Conservation (phyloP, 2,888 invertebrate species). For the Melinaea menophilus region DNA sequence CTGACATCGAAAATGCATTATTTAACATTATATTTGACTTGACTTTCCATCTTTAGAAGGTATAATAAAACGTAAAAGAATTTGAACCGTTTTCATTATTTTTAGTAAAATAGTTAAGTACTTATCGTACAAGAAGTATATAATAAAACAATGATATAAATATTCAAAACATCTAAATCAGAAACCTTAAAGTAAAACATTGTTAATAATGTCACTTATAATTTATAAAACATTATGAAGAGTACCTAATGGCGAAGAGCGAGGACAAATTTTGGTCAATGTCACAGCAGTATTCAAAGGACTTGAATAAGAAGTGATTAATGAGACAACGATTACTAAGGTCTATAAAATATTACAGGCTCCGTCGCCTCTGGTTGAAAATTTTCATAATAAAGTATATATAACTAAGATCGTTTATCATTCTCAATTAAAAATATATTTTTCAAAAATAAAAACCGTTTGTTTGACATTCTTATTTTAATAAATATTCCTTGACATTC, state of each 20-base stretch:
- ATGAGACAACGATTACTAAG: conserved; percentile 53
- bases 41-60: neutral
- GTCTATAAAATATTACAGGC: conserved; percentile 49
- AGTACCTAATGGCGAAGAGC: conserved; percentile 43
- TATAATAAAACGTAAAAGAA: too few species aligned
- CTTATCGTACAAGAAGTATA: too few species aligned
- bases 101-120: too few species aligned
- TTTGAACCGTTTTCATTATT: too few species aligned
- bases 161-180: neutral
- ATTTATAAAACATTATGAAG: conserved; percentile 30
- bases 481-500: too few species aligned
- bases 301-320: conserved; percentile 51
- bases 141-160: neutral
- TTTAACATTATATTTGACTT: neutral
- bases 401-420: neutral
- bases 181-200: conserved; percentile 8
- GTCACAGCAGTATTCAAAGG: conserved; percentile 39
- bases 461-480: too few species aligned
- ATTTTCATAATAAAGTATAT: neutral
- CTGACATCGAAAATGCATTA: conserved; percentile 56
- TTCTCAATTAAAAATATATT: neutral
- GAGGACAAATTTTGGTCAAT: conserved; percentile 47
- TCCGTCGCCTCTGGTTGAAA: neutral
- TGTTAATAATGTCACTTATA: conserved; percentile 14
- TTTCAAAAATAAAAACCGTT: too few species aligned